These are phyloP conservation scores for Lepisosteus oculatus DNA, from an alignment of 2,113 vertebrate genomes.

Conservation along the genomic window DNA sequence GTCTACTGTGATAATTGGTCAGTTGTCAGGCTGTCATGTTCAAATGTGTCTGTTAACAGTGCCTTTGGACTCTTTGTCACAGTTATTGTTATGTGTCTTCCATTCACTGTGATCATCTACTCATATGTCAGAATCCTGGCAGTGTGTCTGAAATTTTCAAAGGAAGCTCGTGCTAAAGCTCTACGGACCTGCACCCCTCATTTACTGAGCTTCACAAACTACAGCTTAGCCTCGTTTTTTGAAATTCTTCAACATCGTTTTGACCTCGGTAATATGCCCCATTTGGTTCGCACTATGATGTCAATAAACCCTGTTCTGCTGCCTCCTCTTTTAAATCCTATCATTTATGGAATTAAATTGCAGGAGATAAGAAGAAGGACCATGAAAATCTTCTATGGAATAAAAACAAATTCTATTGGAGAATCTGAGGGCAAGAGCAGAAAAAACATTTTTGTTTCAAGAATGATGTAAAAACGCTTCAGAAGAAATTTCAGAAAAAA, in stretches of 20 bases:
- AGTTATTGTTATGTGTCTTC: neutral
- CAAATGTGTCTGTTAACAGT: neutral
- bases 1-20: conserved; percentile 7
- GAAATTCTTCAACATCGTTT: conserved; percentile 10
- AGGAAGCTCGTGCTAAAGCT: neutral
- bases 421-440: too few species aligned
- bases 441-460: too few species aligned
- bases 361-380: conserved; percentile 9
- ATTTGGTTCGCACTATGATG: neutral
- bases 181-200: conserved; percentile 8
- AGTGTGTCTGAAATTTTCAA: neutral
- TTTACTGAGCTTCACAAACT: conserved; percentile 7
- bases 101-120: neutral
- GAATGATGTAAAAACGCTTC: too few species aligned
- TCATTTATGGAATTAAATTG: conserved; percentile 10
- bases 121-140: conserved; percentile 13
- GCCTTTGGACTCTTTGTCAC: neutral
- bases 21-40: conserved; percentile 12
- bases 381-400: neutral
- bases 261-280: neutral
- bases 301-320: neutral
- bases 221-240: conserved; percentile 1
- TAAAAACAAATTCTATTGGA: too few species aligned
- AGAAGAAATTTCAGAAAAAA: too few species aligned
- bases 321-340: conserved; percentile 12